Evolutionary conservation across 2,888 invertebrate genomes (phyloP).

Genomic region (Osmoderma eremita): DNA sequence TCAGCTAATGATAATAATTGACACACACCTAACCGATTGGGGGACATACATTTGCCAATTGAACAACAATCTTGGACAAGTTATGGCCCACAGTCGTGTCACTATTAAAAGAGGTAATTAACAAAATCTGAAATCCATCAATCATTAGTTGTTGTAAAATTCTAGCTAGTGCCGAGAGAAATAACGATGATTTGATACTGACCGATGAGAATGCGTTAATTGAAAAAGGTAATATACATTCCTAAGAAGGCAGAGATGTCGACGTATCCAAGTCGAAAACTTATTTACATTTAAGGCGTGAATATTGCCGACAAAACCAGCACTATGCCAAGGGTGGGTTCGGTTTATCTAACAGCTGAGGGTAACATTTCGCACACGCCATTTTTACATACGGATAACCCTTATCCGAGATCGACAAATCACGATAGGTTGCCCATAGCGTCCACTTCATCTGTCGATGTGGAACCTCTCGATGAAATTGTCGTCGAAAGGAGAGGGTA

Average conservation of each 20-base stretch:
- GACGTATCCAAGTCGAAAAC: no score
- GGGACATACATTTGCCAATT: conserved; percentile 92
- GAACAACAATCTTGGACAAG: conserved; percentile 84
- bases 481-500: conserved; percentile 29
- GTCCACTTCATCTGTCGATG: conserved; percentile 32
- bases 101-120: conserved; percentile 73
- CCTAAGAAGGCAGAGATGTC: no score
- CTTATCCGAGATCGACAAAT: conserved; percentile 57
- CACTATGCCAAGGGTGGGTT: conserved; percentile 51
- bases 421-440: conserved; percentile 57
- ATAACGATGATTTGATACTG: conserved; percentile 65
- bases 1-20: conserved; percentile 88
- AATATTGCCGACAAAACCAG: conserved; percentile 45
- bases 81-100: conserved; percentile 77
- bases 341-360: conserved; percentile 51
- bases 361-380: conserved; percentile 54
- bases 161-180: conserved; percentile 69
- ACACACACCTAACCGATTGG: conserved; percentile 79
- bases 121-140: no score
- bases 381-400: conserved; percentile 52
- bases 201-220: conserved; percentile 57
- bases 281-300: conserved; percentile 46
- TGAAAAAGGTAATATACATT: conserved; percentile 49
- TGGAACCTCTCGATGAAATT: conserved; percentile 9
- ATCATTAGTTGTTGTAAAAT: background rate